Base-by-base conservation (phyloP, 2,797 vertebrate genomes). In the Balearica regulorum region DNA sequence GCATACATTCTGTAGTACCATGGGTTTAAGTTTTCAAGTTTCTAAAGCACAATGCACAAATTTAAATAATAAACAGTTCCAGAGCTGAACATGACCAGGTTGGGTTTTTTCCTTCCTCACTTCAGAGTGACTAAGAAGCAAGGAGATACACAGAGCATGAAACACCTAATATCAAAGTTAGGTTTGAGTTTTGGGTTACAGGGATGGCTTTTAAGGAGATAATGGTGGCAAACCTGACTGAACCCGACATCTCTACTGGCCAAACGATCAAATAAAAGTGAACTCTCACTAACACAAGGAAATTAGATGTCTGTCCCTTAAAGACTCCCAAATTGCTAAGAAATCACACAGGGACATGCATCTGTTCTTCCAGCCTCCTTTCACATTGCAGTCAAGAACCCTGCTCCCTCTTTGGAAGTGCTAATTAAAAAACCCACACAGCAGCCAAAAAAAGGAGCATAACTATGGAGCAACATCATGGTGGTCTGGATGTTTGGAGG, bases 381-480 rank as follows among this genome's bases (percentile, higher is more conserved):
- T 57, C n/a, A 76, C 3, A 1, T 1, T 28, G 51, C 51, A 90
- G 49, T 20, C 35, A 62, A 72, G 20, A 86, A 84, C 11, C 25
- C 29, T 72, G 58, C 28, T 86, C 44, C 55, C 20, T 78, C 43
- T 4, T 9, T 83, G 57, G 35, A 93, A 91, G 68, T 33, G n/a
- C 71, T 90, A 89, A 95, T 95, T 96, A 95, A 53, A 91, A 96
- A 90, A 69, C 94, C 96, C 88, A 96, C 90, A 66, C 48, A 94
- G 73, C 33, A 89, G 90, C 83, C 96, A 94, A 89, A 94, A 97
- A 95, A 93, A 82, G 88, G 41, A 96, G 13, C 9, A 11, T 70
- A 94, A 83, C 71, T 88, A 79, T 35, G 76, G 62, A 91, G 41
- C 70, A 96, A 78, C 43, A 69, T 53, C 21, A 43, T 2, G 2